Conservation (phyloP, 2,113 vertebrate species). For the Gymnorhina tibicen region DNA sequence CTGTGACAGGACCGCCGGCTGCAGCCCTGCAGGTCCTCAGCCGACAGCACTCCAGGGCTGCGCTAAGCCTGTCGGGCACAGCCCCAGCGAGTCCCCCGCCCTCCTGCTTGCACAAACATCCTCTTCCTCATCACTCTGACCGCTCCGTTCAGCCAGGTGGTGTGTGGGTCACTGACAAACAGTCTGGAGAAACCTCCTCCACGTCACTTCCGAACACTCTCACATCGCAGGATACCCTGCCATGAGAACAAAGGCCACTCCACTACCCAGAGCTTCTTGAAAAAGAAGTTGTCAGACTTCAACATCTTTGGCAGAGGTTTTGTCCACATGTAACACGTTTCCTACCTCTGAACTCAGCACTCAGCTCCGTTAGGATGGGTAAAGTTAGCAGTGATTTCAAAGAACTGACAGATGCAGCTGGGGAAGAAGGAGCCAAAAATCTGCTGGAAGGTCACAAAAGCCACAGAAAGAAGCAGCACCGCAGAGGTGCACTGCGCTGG, state of each 20-base stretch:
- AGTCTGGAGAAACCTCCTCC: background rate
- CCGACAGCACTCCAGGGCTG: background rate
- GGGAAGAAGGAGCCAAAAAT: background rate
- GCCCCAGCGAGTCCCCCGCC: fast-evolving
- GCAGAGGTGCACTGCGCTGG: fast-evolving
- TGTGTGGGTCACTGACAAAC: background rate
- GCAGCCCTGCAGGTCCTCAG: too few species aligned
- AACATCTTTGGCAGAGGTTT: background rate
- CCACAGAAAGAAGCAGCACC: background rate
- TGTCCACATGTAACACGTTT: background rate
- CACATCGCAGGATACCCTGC: background rate
- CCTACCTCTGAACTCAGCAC: background rate
- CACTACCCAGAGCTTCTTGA: background rate
- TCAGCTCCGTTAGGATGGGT: background rate
- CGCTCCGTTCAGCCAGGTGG: fast-evolving
- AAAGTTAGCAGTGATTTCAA: background rate
- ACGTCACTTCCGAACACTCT: background rate
- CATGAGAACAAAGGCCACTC: background rate
- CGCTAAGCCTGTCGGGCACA: fast-evolving
- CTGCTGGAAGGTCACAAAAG: background rate
- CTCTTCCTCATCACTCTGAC: background rate
- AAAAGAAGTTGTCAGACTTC: background rate
- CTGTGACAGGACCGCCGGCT: background rate
- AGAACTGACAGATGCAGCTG: background rate
- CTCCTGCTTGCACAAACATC: background rate